phyloP scores from a whole-genome alignment of 2,797 vertebrate species.

The Nannoperca australis region DNA sequence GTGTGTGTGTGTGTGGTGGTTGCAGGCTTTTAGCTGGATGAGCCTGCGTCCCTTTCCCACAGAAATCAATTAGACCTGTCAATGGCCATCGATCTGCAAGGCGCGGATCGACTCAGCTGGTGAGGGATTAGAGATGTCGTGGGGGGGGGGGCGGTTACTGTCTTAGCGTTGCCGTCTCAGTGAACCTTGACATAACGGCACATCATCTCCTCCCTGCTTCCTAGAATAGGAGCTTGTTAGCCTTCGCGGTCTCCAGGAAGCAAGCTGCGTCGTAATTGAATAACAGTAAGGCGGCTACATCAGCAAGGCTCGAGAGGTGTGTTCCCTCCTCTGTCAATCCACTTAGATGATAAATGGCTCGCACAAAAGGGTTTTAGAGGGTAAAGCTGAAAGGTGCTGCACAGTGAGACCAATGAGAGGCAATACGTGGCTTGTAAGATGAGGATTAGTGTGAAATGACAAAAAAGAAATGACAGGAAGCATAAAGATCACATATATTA shows the following conservation, averaged over 20 bases:
- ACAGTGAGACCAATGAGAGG: constrained; percentile 46
- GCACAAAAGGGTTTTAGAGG: constrained; percentile 57
- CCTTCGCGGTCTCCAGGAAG: constrained; percentile 65
- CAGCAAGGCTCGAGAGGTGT: constrained; percentile 65
- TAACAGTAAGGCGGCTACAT: constrained; percentile 67
- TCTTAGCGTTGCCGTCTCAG: constrained; percentile 51
- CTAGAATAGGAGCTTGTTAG: constrained; percentile 62
- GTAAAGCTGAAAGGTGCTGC: constrained; percentile 45
- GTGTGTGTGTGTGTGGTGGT: constrained; percentile 11
- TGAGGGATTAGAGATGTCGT: constrained; percentile 74
- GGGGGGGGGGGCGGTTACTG: constrained; percentile 45
- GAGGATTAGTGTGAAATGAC: constrained; percentile 54
- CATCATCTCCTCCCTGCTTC: constrained; percentile 53
- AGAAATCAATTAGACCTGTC: constrained; percentile 84
- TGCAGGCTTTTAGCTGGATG: constrained; percentile 69
- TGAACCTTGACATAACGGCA: constrained; percentile 71
- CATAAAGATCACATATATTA: constrained; percentile 29
- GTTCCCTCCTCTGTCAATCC: constrained; percentile 69
- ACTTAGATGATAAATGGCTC: constrained; percentile 75
- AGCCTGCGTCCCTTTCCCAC: constrained; percentile 77
- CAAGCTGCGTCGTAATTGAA: constrained; percentile 70
- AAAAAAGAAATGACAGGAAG: constrained; percentile 23
- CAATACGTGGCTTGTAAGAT: constrained; percentile 41
- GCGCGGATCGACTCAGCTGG: constrained; percentile 56
- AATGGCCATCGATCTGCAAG: constrained; percentile 79